Evolutionary conservation across 2,113 vertebrate species (phyloP).

Genomic region (Oreocharis arfaki): DNA sequence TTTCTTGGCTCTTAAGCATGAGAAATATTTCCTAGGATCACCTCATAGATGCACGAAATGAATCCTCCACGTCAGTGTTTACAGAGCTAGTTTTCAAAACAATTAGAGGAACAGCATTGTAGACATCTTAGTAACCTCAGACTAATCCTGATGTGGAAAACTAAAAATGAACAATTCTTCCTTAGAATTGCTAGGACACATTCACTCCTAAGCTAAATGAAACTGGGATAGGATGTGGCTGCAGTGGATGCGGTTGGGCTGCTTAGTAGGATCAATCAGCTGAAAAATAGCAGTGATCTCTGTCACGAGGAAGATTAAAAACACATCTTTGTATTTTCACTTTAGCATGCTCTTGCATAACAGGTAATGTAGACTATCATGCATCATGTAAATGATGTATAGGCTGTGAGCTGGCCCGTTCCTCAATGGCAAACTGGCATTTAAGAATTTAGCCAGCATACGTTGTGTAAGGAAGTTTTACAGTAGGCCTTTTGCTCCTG

Average conservation of each 20-base stretch:
- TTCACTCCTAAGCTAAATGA: not conserved
- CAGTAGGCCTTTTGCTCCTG: not conserved
- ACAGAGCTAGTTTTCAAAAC: not conserved
- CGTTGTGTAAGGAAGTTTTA: not conserved
- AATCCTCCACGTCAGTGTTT: not conserved
- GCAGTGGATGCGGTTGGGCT: not conserved
- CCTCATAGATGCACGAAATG: not conserved
- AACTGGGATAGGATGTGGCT: not conserved
- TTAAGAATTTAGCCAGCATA: not conserved
- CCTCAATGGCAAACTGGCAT: not conserved
- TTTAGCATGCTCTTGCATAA: not conserved
- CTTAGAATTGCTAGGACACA: not conserved
- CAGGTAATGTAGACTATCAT: not conserved
- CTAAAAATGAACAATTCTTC: not conserved
- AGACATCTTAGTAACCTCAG: not conserved
- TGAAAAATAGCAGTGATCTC: not conserved
- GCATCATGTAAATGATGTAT: not conserved
- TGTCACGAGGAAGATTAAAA: not conserved
- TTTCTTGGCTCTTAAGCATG: not conserved
- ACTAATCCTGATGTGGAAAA: not conserved
- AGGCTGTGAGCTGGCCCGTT: not conserved
- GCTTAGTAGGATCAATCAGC: not conserved
- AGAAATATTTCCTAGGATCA: not conserved
- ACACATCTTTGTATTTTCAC: not conserved
- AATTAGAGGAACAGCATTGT: not conserved